Evolutionary conservation across 1,140 invertebrate genomes (phyloP), one percentile per base, ranked within the genome.

Genomic region (Latrodectus geometricus): DNA sequence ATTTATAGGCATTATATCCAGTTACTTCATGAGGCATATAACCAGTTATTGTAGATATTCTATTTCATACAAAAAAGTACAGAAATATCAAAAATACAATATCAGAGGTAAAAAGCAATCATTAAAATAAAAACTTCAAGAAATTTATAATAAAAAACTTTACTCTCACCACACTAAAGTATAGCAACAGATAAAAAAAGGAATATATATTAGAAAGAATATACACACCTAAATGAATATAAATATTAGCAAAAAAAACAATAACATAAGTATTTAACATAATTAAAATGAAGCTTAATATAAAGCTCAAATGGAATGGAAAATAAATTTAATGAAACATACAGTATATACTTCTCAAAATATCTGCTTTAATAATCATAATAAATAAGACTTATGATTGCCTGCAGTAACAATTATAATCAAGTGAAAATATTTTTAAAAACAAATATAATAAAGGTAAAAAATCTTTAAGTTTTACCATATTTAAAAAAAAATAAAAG

Each of bases 11-110:
- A 87, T 94, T 96, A 54, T 94, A 90, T 9, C 96, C 96, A 35
- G 93, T 93, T 11, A 97, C 95, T 91, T 97, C 96, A 77, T 95
- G 94, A 0, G 94, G 94, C 93, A 97, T 94, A 90, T 96, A 96
- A 2, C 96, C 96, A 50, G 96, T 95, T 2, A 96, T 94, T 20
- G 95, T 92, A 0, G 95, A 95, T 86, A 97, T 96, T 88, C 96
- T 92, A 81, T 12, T 35, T 35, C 35, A 35, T 35, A 35, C 5
- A 89, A 87, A 85, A 66, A 72, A 78, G 20, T 76, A n/a, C 86
- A 88, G 72, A 81, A 56, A 20, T 73, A 72, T 81, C 61, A 87
- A 66, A 48, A 35, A 35, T 15, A 21, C 7, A 11, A 49, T 48
- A 14, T 48, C 17, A 23, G 12, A 3, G 15, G 17, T 35, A 9